Base-by-base conservation (phyloP, 2,888 invertebrate species). In the Petrophora chlorosata region DNA sequence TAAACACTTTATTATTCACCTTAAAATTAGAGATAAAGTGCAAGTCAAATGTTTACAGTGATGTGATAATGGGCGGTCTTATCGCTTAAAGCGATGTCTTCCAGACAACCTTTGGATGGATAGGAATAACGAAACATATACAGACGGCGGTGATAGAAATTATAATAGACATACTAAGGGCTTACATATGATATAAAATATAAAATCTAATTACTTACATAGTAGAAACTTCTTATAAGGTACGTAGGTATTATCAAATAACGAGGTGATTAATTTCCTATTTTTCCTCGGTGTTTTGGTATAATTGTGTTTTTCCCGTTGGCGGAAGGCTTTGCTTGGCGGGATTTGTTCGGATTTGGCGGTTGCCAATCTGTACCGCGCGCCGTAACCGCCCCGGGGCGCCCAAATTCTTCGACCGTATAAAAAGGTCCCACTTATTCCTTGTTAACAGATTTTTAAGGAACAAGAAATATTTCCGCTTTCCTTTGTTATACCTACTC, bases 261-360 rank as follows among this genome's bases (percentile, higher is more conserved):
- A 55, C 48, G 40, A 55, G 57, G 55, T 59, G 56, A 62, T 59
- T 65, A 59, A 60, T 61, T 56, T 59, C 54, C 63, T 46, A 61
- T 61, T 62, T 67, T 67, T 59, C 26, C 57, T 48, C 56, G 56
- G 67, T 73, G 69, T 78, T 77, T 78, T 76, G 72, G 80, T 79
- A 73, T 69, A 76, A 77, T 78, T 73, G 75, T 74, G 63, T 81
- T 83, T 79, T 49, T 79, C 76, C 63, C 65, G 61, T 44, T 54
- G 63, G 56, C 54, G 62, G 63, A 65, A 73, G 66, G 74, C 68
- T 74, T 70, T 61, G 65, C 70, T 70, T 68, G 62, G 66, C 61
- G 60, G 82, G 85, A 86, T 87, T 87, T 85, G 76, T 77, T 60
- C 65, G 83, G 85, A 86, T 87, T 86, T 85, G 70, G 72, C 67